Conservation (phyloP, 2,797 vertebrate genomes). For the Pipistrellus kuhlii region DNA sequence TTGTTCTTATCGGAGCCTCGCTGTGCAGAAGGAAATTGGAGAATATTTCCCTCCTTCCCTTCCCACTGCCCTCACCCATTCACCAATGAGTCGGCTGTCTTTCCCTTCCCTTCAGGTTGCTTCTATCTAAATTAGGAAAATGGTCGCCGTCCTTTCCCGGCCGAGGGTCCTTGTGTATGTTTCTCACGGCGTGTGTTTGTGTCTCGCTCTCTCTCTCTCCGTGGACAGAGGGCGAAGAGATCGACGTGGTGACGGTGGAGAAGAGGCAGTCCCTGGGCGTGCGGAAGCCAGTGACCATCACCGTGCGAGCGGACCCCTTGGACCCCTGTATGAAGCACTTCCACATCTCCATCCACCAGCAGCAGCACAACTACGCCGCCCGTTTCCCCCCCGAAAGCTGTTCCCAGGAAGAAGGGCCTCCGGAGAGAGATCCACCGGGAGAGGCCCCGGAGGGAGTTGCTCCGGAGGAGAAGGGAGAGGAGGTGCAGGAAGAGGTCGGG, state of each 20-base stretch:
- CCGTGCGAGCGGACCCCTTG: slow-evolving; percentile 93
- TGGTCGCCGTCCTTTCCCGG: slow-evolving; percentile 18
- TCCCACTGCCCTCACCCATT: neutral
- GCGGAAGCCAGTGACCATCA: slow-evolving; percentile 94
- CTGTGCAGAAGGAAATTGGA: slow-evolving; percentile 76
- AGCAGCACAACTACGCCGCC: slow-evolving; percentile 97
- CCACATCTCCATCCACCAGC: slow-evolving; percentile 96
- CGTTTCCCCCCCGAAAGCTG: slow-evolving; percentile 89
- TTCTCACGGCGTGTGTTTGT: slow-evolving; percentile 67
- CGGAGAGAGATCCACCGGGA: slow-evolving; percentile 42
- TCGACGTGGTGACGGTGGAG: slow-evolving; percentile 97
- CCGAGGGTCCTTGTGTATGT: neutral
- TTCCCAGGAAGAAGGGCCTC: neutral
- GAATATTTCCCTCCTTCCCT: slow-evolving; percentile 77
- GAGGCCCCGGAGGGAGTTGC: slow-evolving; percentile 60
- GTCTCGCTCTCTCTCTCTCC: neutral
- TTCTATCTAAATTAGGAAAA: slow-evolving; percentile 46
- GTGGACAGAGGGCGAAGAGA: slow-evolving; percentile 93
- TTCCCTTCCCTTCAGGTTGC: slow-evolving; percentile 54
- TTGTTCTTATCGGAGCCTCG: slow-evolving; percentile 72
- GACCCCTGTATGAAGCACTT: slow-evolving; percentile 95
- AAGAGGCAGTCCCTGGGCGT: slow-evolving; percentile 91
- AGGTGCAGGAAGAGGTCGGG: slow-evolving; percentile 70
- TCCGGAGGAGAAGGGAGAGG: slow-evolving; percentile 69
- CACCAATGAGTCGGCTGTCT: slow-evolving; percentile 11